Base-by-base conservation (phyloP, 2,888 invertebrate genomes). In the Plebejus melissa region DNA sequence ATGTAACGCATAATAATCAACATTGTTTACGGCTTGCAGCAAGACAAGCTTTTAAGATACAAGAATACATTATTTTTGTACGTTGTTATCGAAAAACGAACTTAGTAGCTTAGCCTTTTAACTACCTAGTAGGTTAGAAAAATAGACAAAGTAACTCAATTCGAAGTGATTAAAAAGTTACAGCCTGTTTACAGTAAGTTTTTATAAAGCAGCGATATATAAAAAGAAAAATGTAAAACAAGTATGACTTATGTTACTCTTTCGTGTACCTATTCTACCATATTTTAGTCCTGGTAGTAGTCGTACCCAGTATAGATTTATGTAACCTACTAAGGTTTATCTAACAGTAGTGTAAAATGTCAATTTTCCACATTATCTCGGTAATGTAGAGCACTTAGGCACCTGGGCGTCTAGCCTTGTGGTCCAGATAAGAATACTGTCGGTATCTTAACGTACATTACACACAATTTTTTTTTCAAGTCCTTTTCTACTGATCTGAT, bases 1-100 rank as follows among this genome's bases (percentile, higher is more conserved):
- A 65, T 65, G 65, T 76, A 77, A 79, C 77, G 77, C 80, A 80
- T 77, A 65, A 65, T 65, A 65, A 65, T 60, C 60, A 60, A 65
- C 65, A 65, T 65, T 65, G 32, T 65, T 32, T 65, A 32, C 16
- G 32, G 16, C 65, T 13, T 65, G 13, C 4, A 13, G 65, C 60
- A 65, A 65, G 65, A 32, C 9, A 65, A 65, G 32, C 32, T 65
- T 60, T 60, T 65, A 13, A 65, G 4, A 32, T 65, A 65, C 65
- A 65, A 32, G 32, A 65, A 32, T 28, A 60, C 22, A 60, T 28
- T 58, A 9, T 60, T 7, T 28, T 28, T 28, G 60, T 60, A 54
- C 50, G 28, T 28, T 60, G 28, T 11, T 60, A 60, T 28, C 11
- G 9, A 60, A 11, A 11, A 28, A 11, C 22, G 28, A 28, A 28